Evolutionary conservation across 2,113 vertebrate species (phyloP), one percentile per base, ranked within the genome.

Genomic region (Callipepla californica): DNA sequence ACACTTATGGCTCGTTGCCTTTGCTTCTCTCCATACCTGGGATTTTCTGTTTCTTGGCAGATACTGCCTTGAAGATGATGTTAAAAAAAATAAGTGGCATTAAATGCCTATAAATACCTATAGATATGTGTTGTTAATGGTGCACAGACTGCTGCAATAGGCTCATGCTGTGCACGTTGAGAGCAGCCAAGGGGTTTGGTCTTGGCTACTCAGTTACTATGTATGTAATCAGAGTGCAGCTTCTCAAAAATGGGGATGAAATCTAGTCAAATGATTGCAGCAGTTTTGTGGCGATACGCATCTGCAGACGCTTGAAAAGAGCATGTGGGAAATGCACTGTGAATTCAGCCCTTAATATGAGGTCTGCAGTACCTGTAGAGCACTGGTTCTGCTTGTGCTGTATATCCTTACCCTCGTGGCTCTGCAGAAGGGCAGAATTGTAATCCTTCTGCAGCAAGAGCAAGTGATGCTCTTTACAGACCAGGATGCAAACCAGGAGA

Each of bases 261-360:
- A 63, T 75, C n/a, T 36, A 55, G 21, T 65, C 34, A 38, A 87
- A 63, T 32, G 7, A 81, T 67, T 44, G 28, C 57, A 67, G 57
- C 61, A 94, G 66, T 65, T 61, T 92, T 83, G 53, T 50, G 51
- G 69, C 87, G 77, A 50, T 65, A 2, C 75, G 73, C 74, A 89
- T 58, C 48, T 92, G 92, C 86, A 89, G 48, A 18, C 80, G 50
- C 84, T 95, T 85, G 45, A 74, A 69, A 50, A 69, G 53, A 55
- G 19, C 10, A 4, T 8, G 20, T 57, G 80, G 91, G 55, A 69
- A 82, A 79, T 26, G 3, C 3, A n/a, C 13, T 51, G 59, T 70
- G 51, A 70, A 77, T 70, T 89, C 67, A 28, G 48, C 17, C 22
- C 38, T 36, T 53, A 48, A 51, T 0, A 1, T 5, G 21, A 76